phyloP scores from a whole-genome alignment of 2,797 vertebrate genomes.

The Rhinophrynus dorsalis region DNA sequence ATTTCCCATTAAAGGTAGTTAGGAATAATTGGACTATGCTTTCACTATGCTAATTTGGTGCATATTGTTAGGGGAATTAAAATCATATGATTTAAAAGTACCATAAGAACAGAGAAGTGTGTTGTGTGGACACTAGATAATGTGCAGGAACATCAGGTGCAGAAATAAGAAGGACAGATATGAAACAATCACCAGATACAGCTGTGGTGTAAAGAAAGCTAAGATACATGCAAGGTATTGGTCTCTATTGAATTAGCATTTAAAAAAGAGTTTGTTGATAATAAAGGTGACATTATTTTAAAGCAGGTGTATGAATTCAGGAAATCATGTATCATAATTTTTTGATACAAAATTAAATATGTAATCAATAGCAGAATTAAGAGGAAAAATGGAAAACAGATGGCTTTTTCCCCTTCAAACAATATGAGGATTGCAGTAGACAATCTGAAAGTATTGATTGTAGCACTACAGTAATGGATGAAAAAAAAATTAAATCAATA shows the following conservation, averaged over 20 bases:
- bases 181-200: no score
- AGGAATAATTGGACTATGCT: no score
- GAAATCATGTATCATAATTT: conserved; percentile 26
- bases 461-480: conserved; percentile 19
- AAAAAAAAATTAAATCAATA: conserved; percentile 38
- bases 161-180: no score
- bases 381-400: conserved; percentile 22
- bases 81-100: no score
- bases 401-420: neutral
- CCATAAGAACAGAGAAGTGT: no score
- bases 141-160: no score
- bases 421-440: conserved; percentile 20
- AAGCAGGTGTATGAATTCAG: conserved; percentile 1
- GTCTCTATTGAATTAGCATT: neutral
- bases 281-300: conserved; percentile 21
- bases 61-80: no score
- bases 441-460: conserved; percentile 37
- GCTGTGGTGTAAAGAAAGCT: no score
- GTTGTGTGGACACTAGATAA: no score
- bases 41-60: no score
- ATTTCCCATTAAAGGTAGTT: no score
- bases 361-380: conserved; percentile 28
- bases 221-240: neutral
- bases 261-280: neutral
- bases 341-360: conserved; percentile 18